Evolutionary conservation across 2,888 invertebrate species (phyloP), one percentile per base, ranked within the genome.

Genomic region (Graphium colonna): DNA sequence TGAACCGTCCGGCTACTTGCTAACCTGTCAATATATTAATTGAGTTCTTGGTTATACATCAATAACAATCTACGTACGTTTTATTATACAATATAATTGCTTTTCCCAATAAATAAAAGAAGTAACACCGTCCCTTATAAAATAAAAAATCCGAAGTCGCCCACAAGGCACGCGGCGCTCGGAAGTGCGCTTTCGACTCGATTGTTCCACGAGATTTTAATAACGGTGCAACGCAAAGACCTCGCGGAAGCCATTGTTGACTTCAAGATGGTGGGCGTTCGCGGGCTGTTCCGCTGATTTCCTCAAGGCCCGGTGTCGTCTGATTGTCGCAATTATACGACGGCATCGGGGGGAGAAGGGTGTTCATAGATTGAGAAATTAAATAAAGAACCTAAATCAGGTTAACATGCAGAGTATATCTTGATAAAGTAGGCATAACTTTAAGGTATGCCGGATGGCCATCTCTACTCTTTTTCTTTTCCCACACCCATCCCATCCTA

Each of bases 161-260:
- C 16, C 73, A 75, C 69, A 82, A 77, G 80, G 85, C 79, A 84
- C 84, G 71, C 59, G 69, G 68, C 66, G 62, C 66, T 60, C 79
- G 85, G 85, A 87, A 89, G 88, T 85, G 82, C 81, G 86, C 87
- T 85, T 82, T 87, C 79, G 79, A 87, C 71, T 88, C 87, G 86
- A 89, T 89, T 88, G 88, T 86, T 88, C 74, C 87, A 87, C 77
- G 83, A 89, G 89, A 88, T 87, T 88, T 89, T 89, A 89, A 89
- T 89, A 88, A 88, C 88, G 81, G 80, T 85, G 88, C 88, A 85
- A 79, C 82, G 82, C 84, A 87, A 86, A 88, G 87, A 81, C 75
- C 75, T 72, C 78, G 79, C 80, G 77, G 77, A 74, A 75, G 72
- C 73, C 75, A 85, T 86, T 88, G 88, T 87, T 79, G 82, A 82